phyloP scores from a whole-genome alignment of 2,888 invertebrate genomes.

The Acheta domesticus region DNA sequence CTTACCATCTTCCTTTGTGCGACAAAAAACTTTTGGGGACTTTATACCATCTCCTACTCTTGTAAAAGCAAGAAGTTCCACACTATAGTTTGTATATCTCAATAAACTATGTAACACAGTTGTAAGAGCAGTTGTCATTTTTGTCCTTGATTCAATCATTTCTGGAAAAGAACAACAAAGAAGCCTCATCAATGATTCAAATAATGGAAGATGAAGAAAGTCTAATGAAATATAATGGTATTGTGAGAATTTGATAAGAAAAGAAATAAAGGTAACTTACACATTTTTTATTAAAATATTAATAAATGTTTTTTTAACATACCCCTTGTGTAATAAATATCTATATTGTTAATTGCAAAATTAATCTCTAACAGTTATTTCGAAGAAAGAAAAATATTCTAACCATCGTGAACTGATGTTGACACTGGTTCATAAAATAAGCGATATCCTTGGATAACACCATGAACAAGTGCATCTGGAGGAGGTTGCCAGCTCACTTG shows the following conservation, averaged over 20 bases:
- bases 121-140: slow-evolving; percentile 42
- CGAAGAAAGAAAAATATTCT: neutral
- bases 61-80: slow-evolving; percentile 50
- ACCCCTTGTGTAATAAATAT: no score
- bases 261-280: no score
- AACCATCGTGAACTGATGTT: slow-evolving; percentile 30
- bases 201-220: no score
- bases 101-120: slow-evolving; percentile 45
- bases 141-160: slow-evolving; percentile 44
- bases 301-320: no score
- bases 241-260: no score
- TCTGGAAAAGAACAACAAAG: slow-evolving; percentile 28
- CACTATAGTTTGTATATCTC: slow-evolving; percentile 50
- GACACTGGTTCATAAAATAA: slow-evolving; percentile 44
- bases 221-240: no score
- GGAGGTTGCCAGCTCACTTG: slow-evolving; percentile 69
- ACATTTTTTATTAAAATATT: no score
- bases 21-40: slow-evolving; percentile 45
- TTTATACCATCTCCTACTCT: slow-evolving; percentile 49
- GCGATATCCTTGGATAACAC: slow-evolving; percentile 51
- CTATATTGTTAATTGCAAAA: no score
- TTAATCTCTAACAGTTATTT: no score
- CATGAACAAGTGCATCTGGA: slow-evolving; percentile 49
- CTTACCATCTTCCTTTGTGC: slow-evolving; percentile 50
- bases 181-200: neutral